Conservation (phyloP, 1,140 invertebrate genomes). For the Bombus sibiricus region DNA sequence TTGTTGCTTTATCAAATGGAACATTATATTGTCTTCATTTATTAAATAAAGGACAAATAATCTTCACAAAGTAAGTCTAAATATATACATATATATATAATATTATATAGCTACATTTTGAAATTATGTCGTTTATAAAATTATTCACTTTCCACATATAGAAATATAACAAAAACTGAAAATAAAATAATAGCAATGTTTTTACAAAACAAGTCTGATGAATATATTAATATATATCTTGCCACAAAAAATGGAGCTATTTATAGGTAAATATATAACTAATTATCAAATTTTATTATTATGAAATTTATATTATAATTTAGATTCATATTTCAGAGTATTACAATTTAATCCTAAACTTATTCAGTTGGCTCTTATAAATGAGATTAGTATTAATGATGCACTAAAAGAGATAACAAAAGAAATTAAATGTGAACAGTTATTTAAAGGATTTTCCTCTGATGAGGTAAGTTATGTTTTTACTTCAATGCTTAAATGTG, state of each 20-base stretch:
- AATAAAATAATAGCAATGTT: slow-evolving; percentile 58
- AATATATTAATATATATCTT: slow-evolving; percentile 50
- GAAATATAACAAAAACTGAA: slow-evolving; percentile 50
- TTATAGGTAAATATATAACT: slow-evolving; percentile 58
- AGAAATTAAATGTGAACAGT: slow-evolving; percentile 43
- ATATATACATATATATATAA: neutral
- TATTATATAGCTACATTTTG: slow-evolving; percentile 14
- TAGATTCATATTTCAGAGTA: slow-evolving; percentile 54
- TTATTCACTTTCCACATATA: slow-evolving; percentile 14
- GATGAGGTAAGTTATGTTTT: slow-evolving; percentile 41
- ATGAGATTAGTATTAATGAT: slow-evolving; percentile 36
- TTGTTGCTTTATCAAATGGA: slow-evolving; percentile 65
- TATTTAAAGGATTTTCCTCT: slow-evolving; percentile 50
- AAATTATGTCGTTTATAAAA: slow-evolving; percentile 1
- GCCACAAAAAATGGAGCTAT: slow-evolving; percentile 59
- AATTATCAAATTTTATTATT: neutral
- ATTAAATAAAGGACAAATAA: slow-evolving; percentile 52
- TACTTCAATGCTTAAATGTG: neutral
- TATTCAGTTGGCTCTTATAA: slow-evolving; percentile 40
- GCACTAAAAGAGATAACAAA: slow-evolving; percentile 32
- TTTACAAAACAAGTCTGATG: slow-evolving; percentile 52
- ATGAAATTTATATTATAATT: slow-evolving; percentile 1
- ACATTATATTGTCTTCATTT: slow-evolving; percentile 72
- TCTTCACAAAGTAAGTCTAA: slow-evolving; percentile 66
- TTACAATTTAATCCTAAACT: slow-evolving; percentile 46